These are phyloP conservation scores for Rhabdomys dilectus DNA, from an alignment of 2,113 vertebrate genomes.

Conservation along the genomic window DNA sequence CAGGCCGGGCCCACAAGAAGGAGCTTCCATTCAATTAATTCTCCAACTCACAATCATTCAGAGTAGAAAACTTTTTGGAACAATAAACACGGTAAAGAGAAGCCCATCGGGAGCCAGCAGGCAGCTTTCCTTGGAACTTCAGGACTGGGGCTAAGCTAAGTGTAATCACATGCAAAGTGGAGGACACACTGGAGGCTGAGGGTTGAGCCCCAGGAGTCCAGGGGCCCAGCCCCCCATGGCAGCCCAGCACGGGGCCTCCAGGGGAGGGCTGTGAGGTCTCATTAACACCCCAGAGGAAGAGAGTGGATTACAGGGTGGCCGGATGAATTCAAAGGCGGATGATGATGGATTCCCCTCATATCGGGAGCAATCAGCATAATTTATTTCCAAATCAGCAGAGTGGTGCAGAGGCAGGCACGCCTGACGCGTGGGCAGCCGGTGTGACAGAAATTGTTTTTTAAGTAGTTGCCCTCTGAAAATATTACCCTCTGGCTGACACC, in stretches of 20 bases:
- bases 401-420: neutral
- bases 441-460: slow-evolving; percentile 69
- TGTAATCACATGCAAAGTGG: neutral
- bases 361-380: slow-evolving; percentile 72
- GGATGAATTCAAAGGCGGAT: slow-evolving; percentile 20
- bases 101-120: fast-evolving
- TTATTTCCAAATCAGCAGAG: slow-evolving; percentile 68
- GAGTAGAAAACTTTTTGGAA: neutral
- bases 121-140: neutral
- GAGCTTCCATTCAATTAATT: neutral
- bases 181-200: neutral
- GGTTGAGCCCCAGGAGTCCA: neutral
- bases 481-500: slow-evolving; percentile 35
- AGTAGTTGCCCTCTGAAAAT: slow-evolving; percentile 71
- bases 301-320: slow-evolving; percentile 32
- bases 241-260: neutral
- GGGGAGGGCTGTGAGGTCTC: neutral
- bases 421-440: neutral
- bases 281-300: slow-evolving; percentile 11
- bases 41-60: neutral
- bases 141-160: neutral
- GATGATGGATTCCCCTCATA: slow-evolving; percentile 60
- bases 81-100: fast-evolving
- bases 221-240: neutral
- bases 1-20: neutral